phyloP scores from a whole-genome alignment of 2,797 vertebrate species.

The Tympanoctomys barrerae region DNA sequence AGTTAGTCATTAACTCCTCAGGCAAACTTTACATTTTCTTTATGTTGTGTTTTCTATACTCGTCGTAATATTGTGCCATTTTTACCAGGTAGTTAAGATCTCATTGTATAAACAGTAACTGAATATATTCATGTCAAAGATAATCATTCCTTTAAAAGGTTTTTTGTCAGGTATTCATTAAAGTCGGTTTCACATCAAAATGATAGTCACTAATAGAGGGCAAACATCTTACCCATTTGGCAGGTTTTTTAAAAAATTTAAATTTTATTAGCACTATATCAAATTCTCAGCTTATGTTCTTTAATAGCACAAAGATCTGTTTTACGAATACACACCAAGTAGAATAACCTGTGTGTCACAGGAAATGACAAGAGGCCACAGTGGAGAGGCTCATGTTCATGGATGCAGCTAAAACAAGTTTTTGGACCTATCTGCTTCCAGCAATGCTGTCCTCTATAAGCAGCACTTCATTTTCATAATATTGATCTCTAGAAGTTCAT shows the following conservation, averaged over 20 bases:
- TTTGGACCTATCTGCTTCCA: neutral
- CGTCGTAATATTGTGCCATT: constrained; percentile 70
- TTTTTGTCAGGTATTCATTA: constrained; percentile 91
- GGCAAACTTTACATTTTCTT: constrained; percentile 72
- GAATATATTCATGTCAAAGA: constrained; percentile 85
- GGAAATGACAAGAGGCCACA: neutral
- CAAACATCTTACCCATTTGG: constrained; percentile 85
- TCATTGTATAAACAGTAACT: constrained; percentile 85
- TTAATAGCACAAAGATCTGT: neutral
- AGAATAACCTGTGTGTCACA: neutral
- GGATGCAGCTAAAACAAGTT: neutral
- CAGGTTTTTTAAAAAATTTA: constrained; percentile 76
- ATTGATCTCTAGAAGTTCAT: neutral
- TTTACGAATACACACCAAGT: neutral
- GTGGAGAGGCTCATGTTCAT: neutral
- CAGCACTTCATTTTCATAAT: neutral
- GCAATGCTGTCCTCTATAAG: neutral
- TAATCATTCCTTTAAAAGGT: constrained; percentile 86
- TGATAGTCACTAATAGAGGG: constrained; percentile 87
- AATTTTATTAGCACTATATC: constrained; percentile 63
- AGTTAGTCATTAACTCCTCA: constrained; percentile 71
- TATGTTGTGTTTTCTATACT: constrained; percentile 67
- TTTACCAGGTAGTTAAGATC: constrained; percentile 83
- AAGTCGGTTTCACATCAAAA: constrained; percentile 86
- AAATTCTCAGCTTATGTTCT: constrained; percentile 9